These are phyloP conservation scores for Egretta garzetta DNA, from an alignment of 2,113 vertebrate genomes.

Conservation along the genomic window DNA sequence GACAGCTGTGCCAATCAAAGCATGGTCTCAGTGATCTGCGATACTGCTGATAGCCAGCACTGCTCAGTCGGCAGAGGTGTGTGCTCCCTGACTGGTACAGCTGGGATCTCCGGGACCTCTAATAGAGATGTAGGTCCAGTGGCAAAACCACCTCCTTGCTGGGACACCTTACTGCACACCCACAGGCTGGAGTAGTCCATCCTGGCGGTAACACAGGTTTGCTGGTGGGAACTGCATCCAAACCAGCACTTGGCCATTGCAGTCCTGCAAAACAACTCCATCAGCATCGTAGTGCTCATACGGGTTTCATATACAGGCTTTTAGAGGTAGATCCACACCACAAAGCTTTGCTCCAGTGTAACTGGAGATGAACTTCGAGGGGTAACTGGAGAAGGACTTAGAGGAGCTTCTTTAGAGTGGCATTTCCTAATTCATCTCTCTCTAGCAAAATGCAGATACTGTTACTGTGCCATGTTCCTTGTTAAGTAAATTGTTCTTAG, in stretches of 20 bases:
- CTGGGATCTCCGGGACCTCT: neutral
- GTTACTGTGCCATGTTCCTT: too few species aligned
- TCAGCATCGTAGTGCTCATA: fast-evolving
- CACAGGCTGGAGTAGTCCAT: neutral
- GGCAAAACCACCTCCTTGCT: neutral
- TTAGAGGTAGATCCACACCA: neutral
- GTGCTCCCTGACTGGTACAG: neutral
- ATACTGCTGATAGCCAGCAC: neutral
- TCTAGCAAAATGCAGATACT: neutral
- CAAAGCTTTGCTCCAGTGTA: neutral
- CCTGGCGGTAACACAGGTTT: neutral
- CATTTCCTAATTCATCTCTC: neutral
- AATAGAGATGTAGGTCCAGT: fast-evolving
- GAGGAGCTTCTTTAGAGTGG: neutral
- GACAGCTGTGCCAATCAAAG: neutral
- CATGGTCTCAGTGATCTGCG: neutral
- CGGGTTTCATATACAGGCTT: neutral
- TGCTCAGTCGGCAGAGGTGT: neutral
- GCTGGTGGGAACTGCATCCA: neutral
- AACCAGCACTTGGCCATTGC: neutral
- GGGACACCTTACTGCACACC: neutral
- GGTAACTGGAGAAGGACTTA: neutral
- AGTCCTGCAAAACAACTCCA: neutral
- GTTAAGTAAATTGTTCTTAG: neutral
- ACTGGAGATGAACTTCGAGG: neutral